Conservation (phyloP, 2,113 vertebrate genomes). For the Ciconia stormi region DNA sequence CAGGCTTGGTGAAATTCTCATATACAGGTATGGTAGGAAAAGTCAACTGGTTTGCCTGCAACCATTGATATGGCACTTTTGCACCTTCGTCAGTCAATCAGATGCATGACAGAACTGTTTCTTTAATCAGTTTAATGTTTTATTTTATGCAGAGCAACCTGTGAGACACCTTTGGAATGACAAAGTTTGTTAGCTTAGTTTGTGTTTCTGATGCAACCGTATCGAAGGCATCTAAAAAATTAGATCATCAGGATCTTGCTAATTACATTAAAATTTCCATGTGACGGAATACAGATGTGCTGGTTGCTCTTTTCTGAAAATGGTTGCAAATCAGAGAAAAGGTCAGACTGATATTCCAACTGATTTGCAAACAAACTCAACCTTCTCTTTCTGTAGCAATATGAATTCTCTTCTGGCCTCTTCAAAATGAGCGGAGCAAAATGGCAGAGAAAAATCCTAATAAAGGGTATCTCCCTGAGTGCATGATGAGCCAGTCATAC, state of each 20-base stretch:
- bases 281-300: not conserved
- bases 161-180: not conserved
- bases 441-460: conserved; percentile 2
- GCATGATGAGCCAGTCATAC: not conserved
- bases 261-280: not conserved
- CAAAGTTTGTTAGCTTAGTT: not conserved
- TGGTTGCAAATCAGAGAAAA: not conserved
- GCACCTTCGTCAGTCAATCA: not conserved
- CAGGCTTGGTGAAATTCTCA: not conserved
- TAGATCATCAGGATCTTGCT: not conserved
- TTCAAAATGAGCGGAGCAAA: not conserved
- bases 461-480: not conserved
- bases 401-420: conserved; percentile 1
- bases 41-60: not conserved
- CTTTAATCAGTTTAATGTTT: not conserved
- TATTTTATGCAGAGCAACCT: not conserved
- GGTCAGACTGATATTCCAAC: not conserved
- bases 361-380: not conserved
- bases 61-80: not conserved
- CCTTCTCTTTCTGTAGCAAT: not conserved
- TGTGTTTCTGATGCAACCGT: not conserved
- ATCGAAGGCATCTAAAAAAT: not conserved
- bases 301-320: not conserved
- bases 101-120: not conserved
- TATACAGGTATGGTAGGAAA: not conserved